Percentiles rank a stretch among this genome's conserved stretches.
These are phyloP conservation scores for Girardinus metallicus DNA, from an alignment of 2,797 vertebrate species.

Conservation along the genomic window DNA sequence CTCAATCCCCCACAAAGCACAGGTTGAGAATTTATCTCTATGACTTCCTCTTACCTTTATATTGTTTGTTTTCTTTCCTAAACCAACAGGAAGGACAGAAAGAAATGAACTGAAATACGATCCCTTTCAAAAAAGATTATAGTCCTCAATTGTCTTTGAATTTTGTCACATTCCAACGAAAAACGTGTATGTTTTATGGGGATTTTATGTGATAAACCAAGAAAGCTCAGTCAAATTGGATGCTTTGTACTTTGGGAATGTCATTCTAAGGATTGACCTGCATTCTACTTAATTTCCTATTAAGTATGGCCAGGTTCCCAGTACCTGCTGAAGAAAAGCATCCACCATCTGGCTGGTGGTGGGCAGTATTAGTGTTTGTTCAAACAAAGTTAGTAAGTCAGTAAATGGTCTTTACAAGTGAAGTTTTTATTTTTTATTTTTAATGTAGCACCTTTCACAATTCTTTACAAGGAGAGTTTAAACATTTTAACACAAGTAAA, in stretches of 20 bases:
- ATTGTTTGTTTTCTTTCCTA: constrained; percentile 49
- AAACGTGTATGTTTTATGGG: not conserved
- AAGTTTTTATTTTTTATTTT: not conserved
- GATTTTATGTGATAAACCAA: not conserved
- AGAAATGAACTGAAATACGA: constrained; percentile 13
- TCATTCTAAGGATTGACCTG: not conserved
- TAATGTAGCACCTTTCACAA: not conserved
- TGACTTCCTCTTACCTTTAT: constrained; percentile 51
- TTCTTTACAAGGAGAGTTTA: not conserved
- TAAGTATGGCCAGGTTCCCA: not conserved
- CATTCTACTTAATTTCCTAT: not conserved
- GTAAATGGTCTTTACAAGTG: not conserved
- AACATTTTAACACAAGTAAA: not conserved
- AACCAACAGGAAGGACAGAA: constrained; percentile 30
- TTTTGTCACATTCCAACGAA: not conserved
- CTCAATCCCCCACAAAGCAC: constrained; percentile 57
- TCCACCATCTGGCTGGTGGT: not conserved
- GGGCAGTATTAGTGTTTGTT: not conserved
- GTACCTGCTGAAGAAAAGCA: not conserved
- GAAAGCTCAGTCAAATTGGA: not conserved
- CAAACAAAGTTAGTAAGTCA: not conserved
- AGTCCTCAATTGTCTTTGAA: not conserved
- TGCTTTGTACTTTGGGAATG: not conserved
- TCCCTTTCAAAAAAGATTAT: not conserved
- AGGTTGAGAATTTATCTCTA: constrained; percentile 56